Evolutionary conservation across 2,888 invertebrate genomes (phyloP).

Genomic region (Therioaphis trifolii): DNA sequence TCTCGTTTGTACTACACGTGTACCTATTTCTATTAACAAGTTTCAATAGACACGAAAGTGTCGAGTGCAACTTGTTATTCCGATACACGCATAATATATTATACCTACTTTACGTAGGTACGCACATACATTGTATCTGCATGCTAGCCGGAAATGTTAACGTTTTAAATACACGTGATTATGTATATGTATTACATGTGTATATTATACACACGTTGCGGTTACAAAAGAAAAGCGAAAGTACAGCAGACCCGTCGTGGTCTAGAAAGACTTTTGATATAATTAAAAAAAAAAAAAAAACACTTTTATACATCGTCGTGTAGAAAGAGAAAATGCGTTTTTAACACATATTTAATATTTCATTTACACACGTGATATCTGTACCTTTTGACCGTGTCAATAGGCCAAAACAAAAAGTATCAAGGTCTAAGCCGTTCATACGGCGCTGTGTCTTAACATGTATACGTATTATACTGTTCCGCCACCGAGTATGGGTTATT

Average conservation of each 20-base stretch:
- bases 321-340: slow-evolving; percentile 48
- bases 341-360: slow-evolving; percentile 41
- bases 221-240: slow-evolving; percentile 56
- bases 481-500: not conserved
- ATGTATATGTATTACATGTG: not conserved
- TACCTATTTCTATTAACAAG: too few relatives aligned
- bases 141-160: too few relatives aligned
- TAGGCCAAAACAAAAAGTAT: slow-evolving; percentile 17
- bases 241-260: too few relatives aligned
- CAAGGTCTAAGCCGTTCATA: not conserved
- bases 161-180: not conserved
- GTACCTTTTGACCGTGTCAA: slow-evolving; percentile 33
- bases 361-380: not conserved
- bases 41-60: too few relatives aligned
- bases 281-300: not conserved
- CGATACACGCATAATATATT: too few relatives aligned
- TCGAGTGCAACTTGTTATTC: too few relatives aligned
- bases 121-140: not conserved
- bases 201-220: not conserved
- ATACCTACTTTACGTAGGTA: not conserved
- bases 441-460: not conserved
- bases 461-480: too few relatives aligned
- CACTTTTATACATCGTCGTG: not conserved
- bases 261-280: slow-evolving; percentile 34
- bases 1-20: too few relatives aligned